Evolutionary conservation across 1,140 invertebrate species (phyloP).

Genomic region (Leucophenga varia): DNA sequence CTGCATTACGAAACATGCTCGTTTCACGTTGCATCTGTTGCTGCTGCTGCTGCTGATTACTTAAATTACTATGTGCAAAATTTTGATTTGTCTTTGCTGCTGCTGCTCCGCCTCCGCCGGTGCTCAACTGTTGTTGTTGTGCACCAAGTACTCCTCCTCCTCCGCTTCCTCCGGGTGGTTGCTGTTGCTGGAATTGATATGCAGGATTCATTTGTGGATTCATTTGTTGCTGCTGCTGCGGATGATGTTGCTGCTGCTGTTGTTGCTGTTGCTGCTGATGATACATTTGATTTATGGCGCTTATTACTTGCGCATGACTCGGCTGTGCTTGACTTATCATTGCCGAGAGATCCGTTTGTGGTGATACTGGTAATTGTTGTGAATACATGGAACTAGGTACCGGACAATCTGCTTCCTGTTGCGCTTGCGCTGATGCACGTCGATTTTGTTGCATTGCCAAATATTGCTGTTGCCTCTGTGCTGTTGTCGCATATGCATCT

Average conservation of each 20-base stretch:
- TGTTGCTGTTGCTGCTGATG: constrained; percentile 45
- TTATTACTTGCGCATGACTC: constrained; percentile 40
- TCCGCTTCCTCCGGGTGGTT: constrained; percentile 29
- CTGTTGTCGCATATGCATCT: constrained; percentile 44
- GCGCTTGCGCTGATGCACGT: constrained; percentile 33
- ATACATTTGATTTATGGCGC: constrained; percentile 46
- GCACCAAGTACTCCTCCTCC: neutral
- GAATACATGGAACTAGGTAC: constrained; percentile 51
- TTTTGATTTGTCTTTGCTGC: constrained; percentile 2
- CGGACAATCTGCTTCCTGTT: constrained; percentile 38
- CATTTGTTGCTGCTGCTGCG: constrained; percentile 18
- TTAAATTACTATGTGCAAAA: neutral
- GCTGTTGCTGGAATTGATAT: constrained; percentile 49
- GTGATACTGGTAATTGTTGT: constrained; percentile 47
- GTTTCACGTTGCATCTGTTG: constrained; percentile 8
- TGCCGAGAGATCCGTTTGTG: constrained; percentile 46
- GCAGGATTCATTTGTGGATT: constrained; percentile 40
- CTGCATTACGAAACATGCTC: constrained; percentile 2
- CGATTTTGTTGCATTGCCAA: constrained; percentile 40
- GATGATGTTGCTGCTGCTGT: constrained; percentile 25
- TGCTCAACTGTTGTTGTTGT: constrained; percentile 1
- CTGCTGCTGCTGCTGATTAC: constrained; percentile 7
- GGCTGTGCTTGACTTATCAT: constrained; percentile 42
- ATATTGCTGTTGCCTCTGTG: constrained; percentile 45
- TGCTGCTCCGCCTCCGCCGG: constrained; percentile 11